Conservation (phyloP, 2,797 vertebrate genomes). For the Oreochromis mossambicus region DNA sequence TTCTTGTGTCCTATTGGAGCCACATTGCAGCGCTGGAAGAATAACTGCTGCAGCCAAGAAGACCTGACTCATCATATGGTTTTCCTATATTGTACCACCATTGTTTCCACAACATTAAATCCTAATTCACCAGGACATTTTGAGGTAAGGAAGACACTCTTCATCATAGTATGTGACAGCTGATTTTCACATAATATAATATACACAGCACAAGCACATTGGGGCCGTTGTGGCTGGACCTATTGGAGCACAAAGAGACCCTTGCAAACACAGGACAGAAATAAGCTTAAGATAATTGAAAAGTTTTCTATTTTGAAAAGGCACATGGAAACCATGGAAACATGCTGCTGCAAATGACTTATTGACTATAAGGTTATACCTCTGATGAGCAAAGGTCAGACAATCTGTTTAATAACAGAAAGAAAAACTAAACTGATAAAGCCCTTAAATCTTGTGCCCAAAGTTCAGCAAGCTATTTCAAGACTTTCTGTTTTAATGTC, state of each 20-base stretch:
- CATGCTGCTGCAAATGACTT: neutral
- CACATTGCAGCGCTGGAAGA: conserved; percentile 4
- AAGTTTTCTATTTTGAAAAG: conserved; percentile 27
- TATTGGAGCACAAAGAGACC: conserved; percentile 26
- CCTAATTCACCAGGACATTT: conserved; percentile 44
- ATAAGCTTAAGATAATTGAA: conserved; percentile 35
- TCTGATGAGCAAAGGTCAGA: neutral
- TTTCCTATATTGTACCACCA: conserved; percentile 46
- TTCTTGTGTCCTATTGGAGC: neutral
- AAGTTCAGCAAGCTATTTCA: neutral
- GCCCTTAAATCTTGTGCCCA: neutral
- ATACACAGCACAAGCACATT: neutral
- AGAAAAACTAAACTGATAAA: neutral
- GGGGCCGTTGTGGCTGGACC: conserved; percentile 9
- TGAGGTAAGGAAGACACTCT: conserved; percentile 7
- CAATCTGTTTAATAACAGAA: neutral
- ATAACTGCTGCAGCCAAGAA: conserved; percentile 3
- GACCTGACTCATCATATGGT: conserved; percentile 38
- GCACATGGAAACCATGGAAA: conserved; percentile 10
- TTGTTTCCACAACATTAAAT: conserved; percentile 65
- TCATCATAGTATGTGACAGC: conserved; percentile 18
- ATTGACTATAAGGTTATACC: neutral
- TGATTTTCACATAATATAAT: conserved; percentile 30
- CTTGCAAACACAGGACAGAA: neutral
- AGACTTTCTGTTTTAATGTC: neutral